Conservation (phyloP, 2,113 vertebrate genomes). For the Hydrochoerus hydrochaeris region DNA sequence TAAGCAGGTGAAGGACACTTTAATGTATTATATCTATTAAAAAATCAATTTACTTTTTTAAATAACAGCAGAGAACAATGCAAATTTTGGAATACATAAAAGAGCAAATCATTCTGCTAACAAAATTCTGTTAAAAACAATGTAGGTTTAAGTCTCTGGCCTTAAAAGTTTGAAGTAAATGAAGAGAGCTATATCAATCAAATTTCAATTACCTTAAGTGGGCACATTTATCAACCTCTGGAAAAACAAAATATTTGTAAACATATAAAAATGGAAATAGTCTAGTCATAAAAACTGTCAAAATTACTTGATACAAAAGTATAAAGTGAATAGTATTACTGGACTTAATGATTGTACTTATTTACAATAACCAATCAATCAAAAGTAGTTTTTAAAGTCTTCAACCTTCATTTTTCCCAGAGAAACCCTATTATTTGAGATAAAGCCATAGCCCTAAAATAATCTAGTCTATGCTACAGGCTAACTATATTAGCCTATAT, state of each 20-base stretch:
- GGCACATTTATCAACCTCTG: constrained; percentile 13
- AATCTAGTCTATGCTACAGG: background rate
- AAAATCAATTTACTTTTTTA: constrained; percentile 32
- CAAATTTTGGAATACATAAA: constrained; percentile 18
- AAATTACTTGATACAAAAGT: constrained; percentile 40
- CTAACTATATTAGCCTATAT: constrained; percentile 53
- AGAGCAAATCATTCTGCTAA: constrained; percentile 37
- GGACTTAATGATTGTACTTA: constrained; percentile 30
- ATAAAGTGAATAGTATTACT: constrained; percentile 26
- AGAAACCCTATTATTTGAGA: constrained; percentile 46
- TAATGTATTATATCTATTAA: constrained; percentile 40
- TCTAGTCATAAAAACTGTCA: constrained; percentile 47
- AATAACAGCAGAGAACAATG: background rate
- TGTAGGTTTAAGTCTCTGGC: constrained; percentile 4
- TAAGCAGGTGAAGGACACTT: background rate
- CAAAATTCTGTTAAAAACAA: constrained; percentile 45
- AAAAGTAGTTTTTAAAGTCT: constrained; percentile 45
- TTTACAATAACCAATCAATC: constrained; percentile 45
- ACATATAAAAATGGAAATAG: constrained; percentile 59
- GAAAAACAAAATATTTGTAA: constrained; percentile 56
- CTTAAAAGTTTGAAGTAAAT: constrained; percentile 51
- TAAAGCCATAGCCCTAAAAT: constrained; percentile 2
- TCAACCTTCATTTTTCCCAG: constrained; percentile 52
- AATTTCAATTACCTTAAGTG: constrained; percentile 51
- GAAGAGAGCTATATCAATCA: constrained; percentile 12